A percentile compares a stretch with the other conserved stretches of the same genome.
These are phyloP conservation scores for Sebastiscus albofasciatus DNA, from an alignment of 2,797 vertebrate genomes.

Conservation along the genomic window DNA sequence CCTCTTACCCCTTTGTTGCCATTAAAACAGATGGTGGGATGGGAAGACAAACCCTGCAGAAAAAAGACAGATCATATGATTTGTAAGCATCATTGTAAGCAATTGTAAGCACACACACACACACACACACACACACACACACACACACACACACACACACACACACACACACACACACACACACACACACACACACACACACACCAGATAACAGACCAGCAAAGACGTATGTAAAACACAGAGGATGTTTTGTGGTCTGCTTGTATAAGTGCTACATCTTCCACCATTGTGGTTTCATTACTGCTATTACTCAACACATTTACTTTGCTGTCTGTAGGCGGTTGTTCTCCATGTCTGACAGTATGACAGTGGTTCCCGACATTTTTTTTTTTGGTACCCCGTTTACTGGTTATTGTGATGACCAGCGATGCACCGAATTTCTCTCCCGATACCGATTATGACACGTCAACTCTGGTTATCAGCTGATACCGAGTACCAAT, in stretches of 20 bases:
- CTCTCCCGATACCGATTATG: too few species aligned
- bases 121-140: not conserved
- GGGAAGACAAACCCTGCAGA: slow-evolving; percentile 54
- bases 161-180: not conserved
- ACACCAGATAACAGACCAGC: not conserved
- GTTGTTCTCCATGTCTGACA: not conserved
- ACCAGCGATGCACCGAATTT: not conserved
- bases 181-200: not conserved
- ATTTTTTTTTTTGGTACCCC: not conserved
- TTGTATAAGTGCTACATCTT: not conserved
- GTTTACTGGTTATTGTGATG: not conserved
- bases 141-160: not conserved
- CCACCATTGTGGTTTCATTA: slow-evolving; percentile 21
- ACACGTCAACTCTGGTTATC: too few species aligned
- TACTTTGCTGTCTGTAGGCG: not conserved
- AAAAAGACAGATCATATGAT: not conserved
- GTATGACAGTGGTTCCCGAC: not conserved
- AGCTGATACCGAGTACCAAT: too few species aligned
- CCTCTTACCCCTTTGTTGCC: slow-evolving; percentile 79
- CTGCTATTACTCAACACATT: not conserved
- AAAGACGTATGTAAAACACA: not conserved
- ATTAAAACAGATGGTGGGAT: slow-evolving; percentile 72
- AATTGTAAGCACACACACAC: not conserved
- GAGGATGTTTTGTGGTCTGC: slow-evolving; percentile 16
- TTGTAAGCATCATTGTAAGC: not conserved